Evolutionary conservation across 2,797 vertebrate genomes (phyloP).

Genomic region (Chromobotia macracanthus): DNA sequence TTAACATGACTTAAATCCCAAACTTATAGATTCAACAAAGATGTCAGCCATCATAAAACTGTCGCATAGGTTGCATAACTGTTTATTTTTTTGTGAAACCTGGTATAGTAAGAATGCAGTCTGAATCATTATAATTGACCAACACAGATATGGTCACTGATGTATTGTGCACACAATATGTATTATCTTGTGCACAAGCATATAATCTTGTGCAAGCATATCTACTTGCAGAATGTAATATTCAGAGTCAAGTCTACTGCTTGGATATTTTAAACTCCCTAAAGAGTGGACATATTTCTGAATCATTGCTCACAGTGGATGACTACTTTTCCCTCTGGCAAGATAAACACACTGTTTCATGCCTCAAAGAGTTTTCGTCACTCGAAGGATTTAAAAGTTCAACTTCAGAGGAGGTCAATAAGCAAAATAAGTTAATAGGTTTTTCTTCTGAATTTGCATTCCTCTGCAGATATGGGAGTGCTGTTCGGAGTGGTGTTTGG

Average conservation of each 20-base stretch:
- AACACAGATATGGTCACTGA: neutral
- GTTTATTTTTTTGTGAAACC: too few relatives aligned
- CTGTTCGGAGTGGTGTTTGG: conserved; percentile 94
- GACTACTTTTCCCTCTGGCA: neutral
- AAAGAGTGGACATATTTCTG: neutral
- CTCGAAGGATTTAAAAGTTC: conserved; percentile 23
- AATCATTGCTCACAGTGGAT: conserved; percentile 12
- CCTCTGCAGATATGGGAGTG: conserved; percentile 77
- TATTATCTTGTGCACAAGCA: too few relatives aligned
- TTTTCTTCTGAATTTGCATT: conserved; percentile 11
- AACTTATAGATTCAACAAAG: too few relatives aligned
- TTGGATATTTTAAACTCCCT: neutral
- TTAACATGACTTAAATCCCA: too few relatives aligned
- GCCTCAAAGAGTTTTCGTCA: too few relatives aligned
- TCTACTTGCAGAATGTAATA: neutral
- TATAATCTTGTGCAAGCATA: too few relatives aligned
- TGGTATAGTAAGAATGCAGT: too few relatives aligned
- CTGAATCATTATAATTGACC: neutral
- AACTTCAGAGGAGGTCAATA: conserved; percentile 20
- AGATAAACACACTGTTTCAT: conserved; percentile 45
- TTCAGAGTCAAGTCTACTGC: neutral
- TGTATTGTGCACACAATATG: neutral
- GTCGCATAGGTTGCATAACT: too few relatives aligned
- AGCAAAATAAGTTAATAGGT: too few relatives aligned
- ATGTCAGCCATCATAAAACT: too few relatives aligned